phyloP scores from a whole-genome alignment of 2,113 vertebrate genomes.

The Glaucomys volans region DNA sequence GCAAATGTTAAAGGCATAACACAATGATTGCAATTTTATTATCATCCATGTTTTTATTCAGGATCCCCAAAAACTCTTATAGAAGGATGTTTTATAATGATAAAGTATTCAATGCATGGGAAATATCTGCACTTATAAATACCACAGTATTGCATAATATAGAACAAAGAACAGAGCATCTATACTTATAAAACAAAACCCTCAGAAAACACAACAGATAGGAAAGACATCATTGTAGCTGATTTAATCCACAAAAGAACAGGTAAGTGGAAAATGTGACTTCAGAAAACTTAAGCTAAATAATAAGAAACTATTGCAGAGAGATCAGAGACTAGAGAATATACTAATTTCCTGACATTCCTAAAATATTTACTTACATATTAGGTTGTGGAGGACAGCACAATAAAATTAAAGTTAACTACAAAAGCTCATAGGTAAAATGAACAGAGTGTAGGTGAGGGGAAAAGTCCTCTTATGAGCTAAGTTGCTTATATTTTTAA shows the following conservation, averaged over 20 bases:
- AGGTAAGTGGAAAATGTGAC: neutral
- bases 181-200: neutral
- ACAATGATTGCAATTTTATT: neutral
- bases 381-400: neutral
- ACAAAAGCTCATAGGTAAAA: neutral
- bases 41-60: neutral
- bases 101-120: neutral
- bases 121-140: neutral
- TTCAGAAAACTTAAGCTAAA: neutral
- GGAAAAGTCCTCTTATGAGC: neutral
- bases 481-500: conserved; percentile 33
- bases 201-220: neutral
- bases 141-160: neutral
- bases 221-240: neutral
- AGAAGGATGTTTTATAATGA: neutral
- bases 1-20: neutral
- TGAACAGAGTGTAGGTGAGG: neutral
- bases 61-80: neutral
- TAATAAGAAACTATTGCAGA: neutral
- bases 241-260: neutral
- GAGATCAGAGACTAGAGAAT: neutral
- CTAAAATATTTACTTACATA: neutral
- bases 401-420: conserved; percentile 18
- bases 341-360: neutral
- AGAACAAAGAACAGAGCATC: neutral